These are phyloP conservation scores for Psephotus haematonotus DNA, from an alignment of 2,113 vertebrate species.

Conservation along the genomic window DNA sequence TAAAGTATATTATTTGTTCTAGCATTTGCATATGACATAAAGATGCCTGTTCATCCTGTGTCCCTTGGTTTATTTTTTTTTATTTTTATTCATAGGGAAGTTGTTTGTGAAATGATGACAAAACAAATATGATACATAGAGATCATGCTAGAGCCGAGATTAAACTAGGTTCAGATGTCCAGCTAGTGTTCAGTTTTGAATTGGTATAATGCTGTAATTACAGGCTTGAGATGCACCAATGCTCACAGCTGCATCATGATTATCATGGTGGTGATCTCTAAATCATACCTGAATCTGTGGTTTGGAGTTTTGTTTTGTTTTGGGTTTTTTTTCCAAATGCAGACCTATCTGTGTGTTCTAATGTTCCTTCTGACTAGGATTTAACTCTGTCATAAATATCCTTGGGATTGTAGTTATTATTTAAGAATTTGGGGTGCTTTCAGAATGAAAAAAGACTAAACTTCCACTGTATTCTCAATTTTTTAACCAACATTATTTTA, in stretches of 20 bases:
- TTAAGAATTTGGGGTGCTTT: neutral
- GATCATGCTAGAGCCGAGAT: neutral
- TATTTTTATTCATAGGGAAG: neutral
- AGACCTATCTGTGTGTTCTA: neutral
- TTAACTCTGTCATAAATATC: neutral
- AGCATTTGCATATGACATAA: neutral
- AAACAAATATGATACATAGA: neutral
- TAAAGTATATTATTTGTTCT: neutral
- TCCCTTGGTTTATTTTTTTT: neutral
- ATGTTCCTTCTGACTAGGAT: neutral
- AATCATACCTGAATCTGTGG: neutral
- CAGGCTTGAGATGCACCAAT: neutral
- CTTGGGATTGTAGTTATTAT: neutral
- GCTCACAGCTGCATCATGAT: neutral
- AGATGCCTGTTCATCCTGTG: neutral
- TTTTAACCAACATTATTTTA: neutral
- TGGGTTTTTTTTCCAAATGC: neutral
- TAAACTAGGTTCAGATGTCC: neutral
- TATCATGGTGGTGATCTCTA: neutral
- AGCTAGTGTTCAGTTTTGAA: neutral
- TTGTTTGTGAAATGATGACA: neutral
- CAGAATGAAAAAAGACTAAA: neutral
- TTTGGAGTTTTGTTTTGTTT: neutral
- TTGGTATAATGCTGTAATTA: neutral
- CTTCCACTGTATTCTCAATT: neutral